Evolutionary conservation across 2,888 invertebrate species (phyloP).

Genomic region (Caenorhabditis parvicauda): DNA sequence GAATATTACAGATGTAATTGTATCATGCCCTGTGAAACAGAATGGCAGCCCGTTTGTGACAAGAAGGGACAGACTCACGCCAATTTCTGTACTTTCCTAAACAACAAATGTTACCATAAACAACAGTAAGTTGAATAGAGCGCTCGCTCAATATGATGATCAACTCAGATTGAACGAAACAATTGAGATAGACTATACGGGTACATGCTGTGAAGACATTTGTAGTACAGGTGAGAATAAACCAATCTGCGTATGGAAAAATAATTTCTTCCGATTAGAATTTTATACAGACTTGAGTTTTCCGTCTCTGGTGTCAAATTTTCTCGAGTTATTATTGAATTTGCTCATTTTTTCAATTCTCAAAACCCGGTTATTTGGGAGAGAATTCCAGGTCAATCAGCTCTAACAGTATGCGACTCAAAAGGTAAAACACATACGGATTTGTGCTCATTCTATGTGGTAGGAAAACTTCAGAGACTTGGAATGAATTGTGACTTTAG

Average conservation of each 20-base stretch:
- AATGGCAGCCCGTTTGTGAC: constrained; percentile 45
- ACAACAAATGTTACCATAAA: constrained; percentile 37
- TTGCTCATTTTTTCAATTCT: no score
- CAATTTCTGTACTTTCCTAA: constrained; percentile 40
- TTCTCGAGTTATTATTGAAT: no score
- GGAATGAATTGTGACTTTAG: constrained; percentile 15
- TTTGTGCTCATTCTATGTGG: constrained; percentile 40
- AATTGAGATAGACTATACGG: constrained; percentile 38
- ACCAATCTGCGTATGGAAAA: background rate
- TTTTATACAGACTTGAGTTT: no score
- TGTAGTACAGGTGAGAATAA: constrained; percentile 25
- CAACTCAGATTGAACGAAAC: constrained; percentile 29
- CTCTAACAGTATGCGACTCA: constrained; percentile 34
- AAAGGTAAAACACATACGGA: constrained; percentile 32
- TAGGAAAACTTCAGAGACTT: constrained; percentile 5
- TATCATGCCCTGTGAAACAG: constrained; percentile 28
- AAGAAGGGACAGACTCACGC: constrained; percentile 42
- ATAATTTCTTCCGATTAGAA: background rate
- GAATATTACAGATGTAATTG: constrained; percentile 29
- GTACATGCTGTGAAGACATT: constrained; percentile 44
- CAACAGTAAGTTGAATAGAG: constrained; percentile 26
- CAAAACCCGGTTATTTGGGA: no score
- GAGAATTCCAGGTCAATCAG: constrained; percentile 30
- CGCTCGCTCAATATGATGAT: no score
- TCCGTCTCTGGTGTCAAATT: no score